phyloP scores from a whole-genome alignment of 2,888 invertebrate species.

The Erebia palarica region DNA sequence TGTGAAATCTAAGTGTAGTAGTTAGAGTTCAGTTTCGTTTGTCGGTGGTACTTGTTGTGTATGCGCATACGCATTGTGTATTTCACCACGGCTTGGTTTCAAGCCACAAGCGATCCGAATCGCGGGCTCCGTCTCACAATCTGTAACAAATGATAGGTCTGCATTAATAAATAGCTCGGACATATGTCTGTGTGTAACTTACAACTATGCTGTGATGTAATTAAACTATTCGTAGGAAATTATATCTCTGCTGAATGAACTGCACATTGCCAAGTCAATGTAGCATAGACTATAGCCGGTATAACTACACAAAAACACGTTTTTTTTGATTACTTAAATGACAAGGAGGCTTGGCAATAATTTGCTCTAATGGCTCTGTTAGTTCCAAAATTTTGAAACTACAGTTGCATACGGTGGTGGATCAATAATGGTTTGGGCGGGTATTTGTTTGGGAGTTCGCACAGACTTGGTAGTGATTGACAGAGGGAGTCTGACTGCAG shows the following conservation, averaged over 20 bases:
- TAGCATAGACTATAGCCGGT: too few species aligned
- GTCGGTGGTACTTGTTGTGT: conserved; percentile 36
- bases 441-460: too few species aligned
- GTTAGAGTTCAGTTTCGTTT: conserved; percentile 25
- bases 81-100: conserved; percentile 59
- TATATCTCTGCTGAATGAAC: neutral
- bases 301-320: too few species aligned
- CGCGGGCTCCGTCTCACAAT: conserved; percentile 63
- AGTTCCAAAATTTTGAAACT: too few species aligned
- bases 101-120: conserved; percentile 60
- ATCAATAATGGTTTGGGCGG: too few species aligned
- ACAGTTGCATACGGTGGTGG: too few species aligned
- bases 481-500: too few species aligned
- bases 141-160: conserved; percentile 66
- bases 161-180: conserved; percentile 57
- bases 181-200: conserved; percentile 29
- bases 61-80: conserved; percentile 45
- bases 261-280: neutral
- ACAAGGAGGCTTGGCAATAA: too few species aligned
- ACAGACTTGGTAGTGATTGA: too few species aligned
- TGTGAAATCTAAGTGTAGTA: conserved; percentile 25
- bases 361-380: too few species aligned
- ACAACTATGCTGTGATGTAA: conserved; percentile 25
- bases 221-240: neutral
- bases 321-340: too few species aligned